Evolutionary conservation across 2,888 invertebrate genomes (phyloP).

Genomic region (Petrolisthes cinctipes): DNA sequence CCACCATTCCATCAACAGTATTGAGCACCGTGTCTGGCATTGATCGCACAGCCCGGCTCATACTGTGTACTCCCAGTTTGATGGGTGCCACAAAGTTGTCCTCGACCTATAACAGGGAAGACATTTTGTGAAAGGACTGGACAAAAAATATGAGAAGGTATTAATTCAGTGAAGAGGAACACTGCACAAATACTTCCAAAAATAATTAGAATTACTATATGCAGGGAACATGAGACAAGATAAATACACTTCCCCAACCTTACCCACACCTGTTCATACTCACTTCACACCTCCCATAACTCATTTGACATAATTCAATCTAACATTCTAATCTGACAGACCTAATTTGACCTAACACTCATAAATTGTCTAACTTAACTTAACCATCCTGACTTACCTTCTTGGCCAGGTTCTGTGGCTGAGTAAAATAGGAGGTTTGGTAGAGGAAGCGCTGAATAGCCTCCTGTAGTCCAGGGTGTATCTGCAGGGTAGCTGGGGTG

Average conservation of each 20-base stretch:
- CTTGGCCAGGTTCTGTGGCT: constrained; percentile 59
- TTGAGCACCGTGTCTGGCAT: constrained; percentile 90
- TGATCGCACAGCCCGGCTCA: constrained; percentile 82
- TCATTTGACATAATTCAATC: background rate
- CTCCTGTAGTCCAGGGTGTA: constrained; percentile 77
- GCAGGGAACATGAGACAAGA: no score
- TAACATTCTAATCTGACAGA: background rate
- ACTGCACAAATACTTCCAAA: no score
- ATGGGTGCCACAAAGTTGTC: constrained; percentile 84
- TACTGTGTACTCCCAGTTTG: constrained; percentile 83
- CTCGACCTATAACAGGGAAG: constrained; percentile 72
- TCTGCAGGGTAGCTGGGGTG: constrained; percentile 75
- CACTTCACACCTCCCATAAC: background rate
- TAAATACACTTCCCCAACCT: background rate
- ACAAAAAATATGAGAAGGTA: no score
- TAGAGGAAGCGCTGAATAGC: constrained; percentile 78
- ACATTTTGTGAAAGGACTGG: background rate
- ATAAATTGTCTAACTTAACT: background rate
- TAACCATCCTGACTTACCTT: constrained; percentile 34
- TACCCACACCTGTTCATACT: background rate
- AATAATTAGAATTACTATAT: no score
- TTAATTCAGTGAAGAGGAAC: no score
- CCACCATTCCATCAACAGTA: constrained; percentile 87
- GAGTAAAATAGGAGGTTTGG: constrained; percentile 67
- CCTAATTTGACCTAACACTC: background rate